Conservation (phyloP, 2,888 invertebrate genomes). For the Phanerotoma sp. region DNA sequence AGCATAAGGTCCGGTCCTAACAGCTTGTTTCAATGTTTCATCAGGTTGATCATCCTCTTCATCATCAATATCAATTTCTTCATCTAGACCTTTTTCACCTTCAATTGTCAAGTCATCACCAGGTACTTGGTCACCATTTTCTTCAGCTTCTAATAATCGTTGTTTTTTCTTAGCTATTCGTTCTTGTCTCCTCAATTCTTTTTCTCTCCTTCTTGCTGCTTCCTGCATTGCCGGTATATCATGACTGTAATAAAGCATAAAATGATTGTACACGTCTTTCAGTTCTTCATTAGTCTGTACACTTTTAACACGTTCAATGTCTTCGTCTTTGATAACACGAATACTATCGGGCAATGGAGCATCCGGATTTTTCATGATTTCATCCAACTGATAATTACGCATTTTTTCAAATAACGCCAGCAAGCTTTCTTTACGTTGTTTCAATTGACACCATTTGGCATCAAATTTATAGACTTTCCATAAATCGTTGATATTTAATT, state of each 20-base stretch:
- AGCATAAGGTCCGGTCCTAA: constrained; percentile 84
- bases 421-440: constrained; percentile 80
- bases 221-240: constrained; percentile 84
- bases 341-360: constrained; percentile 82
- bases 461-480: constrained; percentile 98
- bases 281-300: constrained; percentile 89
- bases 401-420: constrained; percentile 84
- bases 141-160: constrained; percentile 65
- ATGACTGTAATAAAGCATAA: constrained; percentile 86
- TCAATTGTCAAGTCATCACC: constrained; percentile 64
- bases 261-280: constrained; percentile 91
- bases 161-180: constrained; percentile 57
- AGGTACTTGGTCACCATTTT: constrained; percentile 64
- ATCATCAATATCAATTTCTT: constrained; percentile 59
- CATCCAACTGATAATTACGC: constrained; percentile 86
- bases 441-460: constrained; percentile 92
- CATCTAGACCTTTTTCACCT: constrained; percentile 52
- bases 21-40: constrained; percentile 79
- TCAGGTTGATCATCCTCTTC: constrained; percentile 53
- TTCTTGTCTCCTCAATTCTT: constrained; percentile 64
- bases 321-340: constrained; percentile 80
- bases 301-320: constrained; percentile 74
- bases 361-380: constrained; percentile 78
- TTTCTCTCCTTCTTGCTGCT: constrained; percentile 68
- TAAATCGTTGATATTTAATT: constrained; percentile 89